Conservation (phyloP, 2,113 vertebrate genomes). For the Romanogobio albipinnatus region DNA sequence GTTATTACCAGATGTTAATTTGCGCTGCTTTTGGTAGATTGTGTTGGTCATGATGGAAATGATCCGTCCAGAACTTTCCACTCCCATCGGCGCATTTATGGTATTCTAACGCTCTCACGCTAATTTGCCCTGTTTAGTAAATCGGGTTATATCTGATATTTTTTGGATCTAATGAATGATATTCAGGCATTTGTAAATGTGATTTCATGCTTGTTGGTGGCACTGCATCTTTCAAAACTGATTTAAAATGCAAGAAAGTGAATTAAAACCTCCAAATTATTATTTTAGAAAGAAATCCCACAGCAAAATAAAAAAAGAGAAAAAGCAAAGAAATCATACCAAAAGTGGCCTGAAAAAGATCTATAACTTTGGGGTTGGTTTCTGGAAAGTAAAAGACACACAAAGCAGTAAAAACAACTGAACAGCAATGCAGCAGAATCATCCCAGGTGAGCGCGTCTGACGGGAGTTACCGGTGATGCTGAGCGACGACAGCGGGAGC, state of each 20-base stretch:
- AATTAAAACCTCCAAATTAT: slow-evolving; percentile 15
- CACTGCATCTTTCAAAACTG: too few relatives aligned
- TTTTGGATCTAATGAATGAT: too few relatives aligned
- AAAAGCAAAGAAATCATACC: slow-evolving; percentile 63
- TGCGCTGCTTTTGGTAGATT: too few relatives aligned
- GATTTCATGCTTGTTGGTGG: too few relatives aligned
- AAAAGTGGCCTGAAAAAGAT: slow-evolving; percentile 74
- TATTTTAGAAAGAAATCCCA: background rate
- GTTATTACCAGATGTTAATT: too few relatives aligned
- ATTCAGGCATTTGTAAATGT: too few relatives aligned
- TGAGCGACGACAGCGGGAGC: slow-evolving; percentile 68
- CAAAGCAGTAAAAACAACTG: background rate
- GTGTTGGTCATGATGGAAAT: too few relatives aligned
- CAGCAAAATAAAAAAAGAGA: slow-evolving; percentile 15
- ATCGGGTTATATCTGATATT: too few relatives aligned
- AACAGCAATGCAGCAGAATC: background rate
- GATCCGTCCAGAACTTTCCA: too few relatives aligned
- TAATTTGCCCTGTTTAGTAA: too few relatives aligned
- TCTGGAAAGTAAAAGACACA: slow-evolving; percentile 63
- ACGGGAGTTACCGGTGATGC: slow-evolving; percentile 68
- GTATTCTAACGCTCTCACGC: too few relatives aligned
- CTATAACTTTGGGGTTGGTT: slow-evolving; percentile 71
- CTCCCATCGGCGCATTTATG: too few relatives aligned
- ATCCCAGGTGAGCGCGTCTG: background rate
- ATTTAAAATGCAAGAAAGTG: background rate